Base-by-base conservation (phyloP, 2,888 invertebrate genomes). In the Drosophila seclusa region DNA sequence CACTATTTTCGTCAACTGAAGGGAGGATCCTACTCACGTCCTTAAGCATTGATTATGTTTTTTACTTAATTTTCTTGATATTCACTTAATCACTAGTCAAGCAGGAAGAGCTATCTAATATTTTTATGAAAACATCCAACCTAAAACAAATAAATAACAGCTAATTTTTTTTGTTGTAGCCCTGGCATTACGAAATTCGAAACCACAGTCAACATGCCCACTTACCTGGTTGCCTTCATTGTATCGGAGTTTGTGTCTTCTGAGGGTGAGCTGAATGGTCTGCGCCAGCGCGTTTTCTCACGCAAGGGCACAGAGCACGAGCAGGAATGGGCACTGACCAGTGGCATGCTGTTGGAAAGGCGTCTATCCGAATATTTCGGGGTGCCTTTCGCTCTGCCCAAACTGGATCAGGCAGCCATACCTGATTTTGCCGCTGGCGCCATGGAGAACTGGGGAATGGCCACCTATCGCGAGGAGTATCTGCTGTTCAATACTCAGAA, bases 401-500 rank as follows among this genome's bases (percentile, higher is more conserved):
- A 98, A 93, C 95, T 97, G 84, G 98, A 98, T 91, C 97, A 98
- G 96, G 96, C 96, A 2, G 97, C 97, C 0, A 95, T 98, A 13
- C 97, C 97, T 0, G 96, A 97, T 83, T 97, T 98, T 88, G 94
- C 95, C 32, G 96, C 96, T 73, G 96, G 96, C 27, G 98, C 98
- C 42, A 98, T 98, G 98, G 98, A 98, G 91, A 98, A 98, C 91
- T 98, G 98, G 98, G 98, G 98, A 7, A 92, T 98, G 49, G 96
- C 97, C 36, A 97, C 97, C 4, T 93, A 93, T 60, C 91, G 92
- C 3, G 93, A 93, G 77, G 90, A 91, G 61, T 91, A 91, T 68
- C 13, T 93, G 61, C 65, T 93, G 11, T 93, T 90, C 64, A 91
- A 91, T 62, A 68, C 80, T 0, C 68, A 82, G 5, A 90, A 76